Conservation (phyloP, 2,797 vertebrate species). For the Loriculus beryllinus region DNA sequence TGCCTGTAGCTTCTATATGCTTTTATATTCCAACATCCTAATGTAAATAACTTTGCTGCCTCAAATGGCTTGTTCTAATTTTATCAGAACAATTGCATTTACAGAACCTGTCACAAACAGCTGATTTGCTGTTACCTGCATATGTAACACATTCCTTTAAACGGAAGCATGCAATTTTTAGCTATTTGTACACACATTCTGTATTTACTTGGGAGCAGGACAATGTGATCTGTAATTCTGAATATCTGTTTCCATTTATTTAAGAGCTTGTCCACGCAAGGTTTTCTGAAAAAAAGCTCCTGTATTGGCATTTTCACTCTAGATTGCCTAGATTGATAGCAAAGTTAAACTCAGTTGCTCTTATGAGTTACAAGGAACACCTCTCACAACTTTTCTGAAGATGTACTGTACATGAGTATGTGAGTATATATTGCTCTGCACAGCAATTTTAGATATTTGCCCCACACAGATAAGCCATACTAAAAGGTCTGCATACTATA, state of each 20-base stretch:
- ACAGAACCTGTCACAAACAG: not conserved
- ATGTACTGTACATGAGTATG: not conserved
- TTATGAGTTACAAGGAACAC: not conserved
- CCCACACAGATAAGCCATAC: not conserved
- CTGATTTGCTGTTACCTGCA: not conserved
- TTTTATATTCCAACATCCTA: not conserved
- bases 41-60: not conserved
- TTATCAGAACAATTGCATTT: not conserved
- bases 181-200: not conserved
- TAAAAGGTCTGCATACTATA: not conserved
- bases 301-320: not conserved
- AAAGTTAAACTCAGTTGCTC: not conserved
- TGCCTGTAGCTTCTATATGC: not conserved
- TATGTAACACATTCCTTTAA: not conserved
- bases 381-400: not conserved
- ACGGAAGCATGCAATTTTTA: not conserved
- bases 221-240: not conserved
- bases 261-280: not conserved
- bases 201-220: not conserved
- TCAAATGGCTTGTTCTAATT: not conserved
- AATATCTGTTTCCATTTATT: not conserved
- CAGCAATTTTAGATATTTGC: not conserved
- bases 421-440: not conserved
- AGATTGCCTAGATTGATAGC: not conserved
- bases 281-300: not conserved